These are phyloP conservation scores for Xiphophorus birchmanni DNA, from an alignment of 2,797 vertebrate species.

Conservation along the genomic window DNA sequence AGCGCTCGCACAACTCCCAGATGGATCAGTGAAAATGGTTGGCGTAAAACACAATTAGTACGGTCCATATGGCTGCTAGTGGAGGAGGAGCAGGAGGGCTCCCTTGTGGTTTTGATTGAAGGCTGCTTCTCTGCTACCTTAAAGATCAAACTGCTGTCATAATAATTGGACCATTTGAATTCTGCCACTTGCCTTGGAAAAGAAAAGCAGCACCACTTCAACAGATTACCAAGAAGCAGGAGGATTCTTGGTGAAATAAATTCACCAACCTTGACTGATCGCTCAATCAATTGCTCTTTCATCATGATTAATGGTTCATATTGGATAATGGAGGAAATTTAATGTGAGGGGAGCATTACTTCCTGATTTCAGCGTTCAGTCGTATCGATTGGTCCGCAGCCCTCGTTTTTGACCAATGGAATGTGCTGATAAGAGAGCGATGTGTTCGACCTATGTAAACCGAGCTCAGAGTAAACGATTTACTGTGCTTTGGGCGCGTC, in stretches of 20 bases:
- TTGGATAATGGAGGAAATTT: slow-evolving; percentile 68
- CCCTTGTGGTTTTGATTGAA: slow-evolving; percentile 66
- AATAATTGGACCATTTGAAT: slow-evolving; percentile 69
- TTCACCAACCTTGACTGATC: slow-evolving; percentile 56
- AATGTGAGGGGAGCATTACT: slow-evolving; percentile 70
- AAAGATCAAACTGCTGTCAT: slow-evolving; percentile 79
- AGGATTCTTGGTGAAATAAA: slow-evolving; percentile 62
- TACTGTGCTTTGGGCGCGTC: slow-evolving; percentile 68
- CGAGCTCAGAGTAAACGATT: slow-evolving; percentile 70
- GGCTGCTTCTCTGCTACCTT: slow-evolving; percentile 74
- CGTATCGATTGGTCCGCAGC: slow-evolving; percentile 63
- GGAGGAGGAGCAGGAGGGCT: slow-evolving; percentile 67
- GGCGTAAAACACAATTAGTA: slow-evolving; percentile 82
- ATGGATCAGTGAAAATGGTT: slow-evolving; percentile 77
- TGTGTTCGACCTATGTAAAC: slow-evolving; percentile 70
- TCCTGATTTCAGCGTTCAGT: slow-evolving; percentile 64
- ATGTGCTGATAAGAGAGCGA: slow-evolving; percentile 55
- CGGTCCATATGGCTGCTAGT: slow-evolving; percentile 79
- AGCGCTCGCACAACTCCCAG: slow-evolving; percentile 79
- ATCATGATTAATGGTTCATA: slow-evolving; percentile 75
- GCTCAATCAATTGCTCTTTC: slow-evolving; percentile 72
- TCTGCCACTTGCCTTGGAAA: slow-evolving; percentile 20
- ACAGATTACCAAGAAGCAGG: slow-evolving; percentile 45
- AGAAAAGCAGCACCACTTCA: slow-evolving; percentile 26
- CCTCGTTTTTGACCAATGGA: slow-evolving; percentile 53